A percentile compares a stretch with the other conserved stretches of the same genome.
Conservation (phyloP, 2,113 vertebrate species). For the Labeo catla region DNA sequence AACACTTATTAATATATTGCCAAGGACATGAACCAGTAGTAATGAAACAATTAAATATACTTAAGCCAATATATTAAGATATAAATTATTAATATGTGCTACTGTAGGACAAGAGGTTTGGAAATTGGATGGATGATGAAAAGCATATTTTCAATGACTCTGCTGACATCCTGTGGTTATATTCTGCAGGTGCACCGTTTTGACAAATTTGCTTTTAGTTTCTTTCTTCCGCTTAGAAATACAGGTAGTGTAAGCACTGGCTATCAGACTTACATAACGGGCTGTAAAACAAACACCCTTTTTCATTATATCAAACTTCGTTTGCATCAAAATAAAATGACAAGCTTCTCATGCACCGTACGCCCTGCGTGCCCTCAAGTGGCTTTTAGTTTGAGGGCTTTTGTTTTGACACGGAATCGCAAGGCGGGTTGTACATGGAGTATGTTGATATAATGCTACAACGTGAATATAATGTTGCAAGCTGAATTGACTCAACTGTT, state of each 20-base stretch:
- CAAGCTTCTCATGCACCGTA: not conserved
- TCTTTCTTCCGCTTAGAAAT: not conserved
- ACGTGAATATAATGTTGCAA: slow-evolving; percentile 60
- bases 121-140: not conserved
- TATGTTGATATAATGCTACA: slow-evolving; percentile 57
- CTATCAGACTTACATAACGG: no score
- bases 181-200: not conserved
- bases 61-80: not conserved
- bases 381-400: slow-evolving; percentile 26
- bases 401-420: slow-evolving; percentile 5
- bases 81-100: not conserved
- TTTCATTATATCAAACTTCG: not conserved
- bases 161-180: slow-evolving; percentile 48
- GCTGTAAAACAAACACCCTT: not conserved
- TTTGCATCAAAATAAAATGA: not conserved
- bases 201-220: not conserved
- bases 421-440: not conserved
- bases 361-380: not conserved
- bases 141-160: not conserved
- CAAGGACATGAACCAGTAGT: not conserved
- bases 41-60: not conserved
- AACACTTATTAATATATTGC: not conserved
- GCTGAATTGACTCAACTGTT: slow-evolving; percentile 36
- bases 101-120: not conserved
- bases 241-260: not conserved